Evolutionary conservation across 53 echinoderm and acorn worm species (phyloP), one percentile per base, ranked within the genome.

Genomic region (Holothuria leucospilota): DNA sequence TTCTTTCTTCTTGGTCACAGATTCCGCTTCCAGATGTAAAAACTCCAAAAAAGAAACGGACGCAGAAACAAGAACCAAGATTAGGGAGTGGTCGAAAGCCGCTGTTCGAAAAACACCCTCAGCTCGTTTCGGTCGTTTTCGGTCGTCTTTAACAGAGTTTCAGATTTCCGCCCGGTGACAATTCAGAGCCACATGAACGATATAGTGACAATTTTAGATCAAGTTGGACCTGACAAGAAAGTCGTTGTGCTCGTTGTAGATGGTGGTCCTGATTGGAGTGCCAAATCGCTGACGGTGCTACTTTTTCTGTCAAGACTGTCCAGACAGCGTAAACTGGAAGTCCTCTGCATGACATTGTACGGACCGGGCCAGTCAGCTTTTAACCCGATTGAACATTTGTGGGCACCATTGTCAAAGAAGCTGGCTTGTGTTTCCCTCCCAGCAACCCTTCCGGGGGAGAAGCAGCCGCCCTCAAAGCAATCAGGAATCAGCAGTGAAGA

Each of bases 291-390:
- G 62, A 62, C 81, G 4, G 60, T 81, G 4, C 62, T 60, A 3
- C 16, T 81, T 9, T 81, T 8, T 14, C 13, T 81, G 60, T n/a
- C 23, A 23, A 29, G 60, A 20, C 9, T 81, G 20, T 72, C n/a
- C 29, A 77, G 13, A 77, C 2, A 11, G 18, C 3, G 21, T 6
- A 49, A 77, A 13, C 77, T 77, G n/a, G 52, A 81, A 34, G 16
- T 81, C 24, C 61, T 81, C 10, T 81, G 81, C 16, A 9, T 60
- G 38, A 60, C 81, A 30, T 12, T 62, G 9, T 81, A 81, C 34
- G 62, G 60, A 13, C 81, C 81, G 25, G 81, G 62, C 12, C 81
- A 51, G 8, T 81, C 81, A 34, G 81, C 81, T n/a, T n/a, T n/a
- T n/a, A n/a, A n/a, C n/a, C n/a, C n/a, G n/a, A n/a, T n/a, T n/a